Conservation (phyloP, 2,113 vertebrate genomes). For the Panurus biarmicus region DNA sequence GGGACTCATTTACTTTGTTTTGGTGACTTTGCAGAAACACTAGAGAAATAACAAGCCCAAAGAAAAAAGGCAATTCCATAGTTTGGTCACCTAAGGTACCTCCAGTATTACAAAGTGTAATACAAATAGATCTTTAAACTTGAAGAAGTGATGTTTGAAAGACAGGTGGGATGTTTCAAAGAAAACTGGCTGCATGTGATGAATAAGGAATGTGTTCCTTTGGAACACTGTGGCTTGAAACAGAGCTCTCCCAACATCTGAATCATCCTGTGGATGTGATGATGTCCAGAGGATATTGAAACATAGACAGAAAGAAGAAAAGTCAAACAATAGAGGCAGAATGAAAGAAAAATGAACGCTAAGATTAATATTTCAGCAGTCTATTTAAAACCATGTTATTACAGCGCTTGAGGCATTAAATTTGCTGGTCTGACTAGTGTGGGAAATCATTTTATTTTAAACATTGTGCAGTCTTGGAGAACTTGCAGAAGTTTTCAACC, state of each 20-base stretch:
- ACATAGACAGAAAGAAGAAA: not conserved
- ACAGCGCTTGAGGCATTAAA: constrained; percentile 42
- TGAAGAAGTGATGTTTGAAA: constrained; percentile 2
- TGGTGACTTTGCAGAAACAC: not conserved
- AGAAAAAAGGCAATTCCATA: not conserved
- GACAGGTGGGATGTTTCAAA: not conserved
- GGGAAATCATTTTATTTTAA: constrained; percentile 44
- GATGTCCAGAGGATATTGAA: not conserved
- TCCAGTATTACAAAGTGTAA: not conserved
- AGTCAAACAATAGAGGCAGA: not conserved
- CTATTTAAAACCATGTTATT: constrained; percentile 56
- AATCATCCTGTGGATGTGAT: not conserved
- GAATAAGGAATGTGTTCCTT: not conserved
- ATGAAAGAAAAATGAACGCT: not conserved
- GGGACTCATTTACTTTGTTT: not conserved
- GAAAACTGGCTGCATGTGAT: not conserved
- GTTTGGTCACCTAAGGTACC: not conserved
- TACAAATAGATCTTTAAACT: not conserved
- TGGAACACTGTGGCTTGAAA: not conserved
- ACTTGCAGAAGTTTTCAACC: constrained; percentile 27
- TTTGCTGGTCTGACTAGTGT: constrained; percentile 36
- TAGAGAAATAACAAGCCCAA: not conserved
- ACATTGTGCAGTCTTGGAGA: constrained; percentile 1
- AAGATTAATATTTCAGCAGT: constrained; percentile 48
- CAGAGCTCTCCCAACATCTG: not conserved